phyloP scores from a whole-genome alignment of 1,140 invertebrate species.

The Temnothorax curvispinosus region DNA sequence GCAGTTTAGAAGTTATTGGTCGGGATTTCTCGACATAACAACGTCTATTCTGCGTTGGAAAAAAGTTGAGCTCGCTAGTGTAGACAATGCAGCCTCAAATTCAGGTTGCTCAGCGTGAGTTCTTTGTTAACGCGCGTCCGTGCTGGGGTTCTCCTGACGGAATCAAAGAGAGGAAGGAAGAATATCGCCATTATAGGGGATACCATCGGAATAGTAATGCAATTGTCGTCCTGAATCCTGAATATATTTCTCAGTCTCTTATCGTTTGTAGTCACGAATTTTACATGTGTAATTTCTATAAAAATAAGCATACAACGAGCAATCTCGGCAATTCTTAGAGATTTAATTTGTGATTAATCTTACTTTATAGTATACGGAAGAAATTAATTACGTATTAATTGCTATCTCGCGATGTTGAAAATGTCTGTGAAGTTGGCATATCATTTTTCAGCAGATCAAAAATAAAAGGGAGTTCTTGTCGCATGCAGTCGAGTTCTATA shows the following conservation, averaged over 20 bases:
- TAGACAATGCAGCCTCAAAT: constrained; percentile 31
- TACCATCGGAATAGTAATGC: constrained; percentile 72
- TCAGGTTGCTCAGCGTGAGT: constrained; percentile 46
- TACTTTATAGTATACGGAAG: neutral
- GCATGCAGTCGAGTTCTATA: too few species aligned
- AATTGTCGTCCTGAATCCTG: constrained; percentile 66
- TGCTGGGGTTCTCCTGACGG: constrained; percentile 27
- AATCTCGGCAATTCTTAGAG: neutral
- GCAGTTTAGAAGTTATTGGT: constrained; percentile 17
- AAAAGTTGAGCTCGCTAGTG: constrained; percentile 18
- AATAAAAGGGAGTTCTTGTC: too few species aligned
- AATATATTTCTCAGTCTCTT: constrained; percentile 56
- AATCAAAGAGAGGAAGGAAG: constrained; percentile 71
- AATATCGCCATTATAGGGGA: constrained; percentile 63
- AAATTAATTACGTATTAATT: constrained; percentile 5
- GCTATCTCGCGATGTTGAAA: neutral
- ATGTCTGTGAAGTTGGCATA: too few species aligned
- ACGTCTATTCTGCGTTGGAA: constrained; percentile 41
- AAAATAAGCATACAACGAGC: neutral
- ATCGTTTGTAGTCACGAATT: constrained; percentile 39
- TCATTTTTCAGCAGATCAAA: too few species aligned
- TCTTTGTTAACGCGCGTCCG: constrained; percentile 59
- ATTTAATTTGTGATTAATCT: neutral
- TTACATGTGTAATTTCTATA: constrained; percentile 21
- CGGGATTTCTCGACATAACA: constrained; percentile 6